A percentile compares a stretch with the other conserved stretches of the same genome.
Evolutionary conservation across 2,888 invertebrate genomes (phyloP).

Genomic region (Heliothis peltigera): DNA sequence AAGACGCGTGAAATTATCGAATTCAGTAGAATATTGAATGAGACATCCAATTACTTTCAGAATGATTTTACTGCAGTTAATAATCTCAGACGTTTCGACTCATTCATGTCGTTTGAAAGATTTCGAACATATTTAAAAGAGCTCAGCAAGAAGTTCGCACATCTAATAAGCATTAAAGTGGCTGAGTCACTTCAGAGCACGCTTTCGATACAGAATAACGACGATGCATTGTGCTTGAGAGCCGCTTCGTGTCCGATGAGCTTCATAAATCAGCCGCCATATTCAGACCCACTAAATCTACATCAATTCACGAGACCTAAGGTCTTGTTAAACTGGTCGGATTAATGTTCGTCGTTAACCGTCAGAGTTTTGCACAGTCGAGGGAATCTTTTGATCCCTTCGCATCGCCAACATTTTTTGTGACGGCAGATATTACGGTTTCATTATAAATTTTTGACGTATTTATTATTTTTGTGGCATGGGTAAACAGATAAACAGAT

Average conservation of each 20-base stretch:
- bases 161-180: constrained; percentile 58
- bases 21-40: background rate
- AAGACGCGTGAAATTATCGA: background rate
- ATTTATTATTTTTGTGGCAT: constrained; percentile 1
- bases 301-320: constrained; percentile 8
- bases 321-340: constrained; percentile 64
- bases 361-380: constrained; percentile 73
- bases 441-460: constrained; percentile 26
- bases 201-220: constrained; percentile 67
- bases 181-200: constrained; percentile 43
- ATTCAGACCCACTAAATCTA: constrained; percentile 40
- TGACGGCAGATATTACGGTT: constrained; percentile 30
- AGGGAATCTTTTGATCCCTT: constrained; percentile 78
- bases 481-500: constrained; percentile 3
- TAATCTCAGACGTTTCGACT: background rate
- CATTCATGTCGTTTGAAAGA: background rate
- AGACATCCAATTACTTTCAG: background rate
- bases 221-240: constrained; percentile 74
- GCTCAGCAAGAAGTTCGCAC: constrained; percentile 37
- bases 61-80: no score
- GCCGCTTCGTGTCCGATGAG: constrained; percentile 76
- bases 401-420: constrained; percentile 61
- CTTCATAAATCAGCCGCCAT: constrained; percentile 59
- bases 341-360: constrained; percentile 69
- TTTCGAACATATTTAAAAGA: constrained; percentile 20